Evolutionary conservation across 2,888 invertebrate genomes (phyloP), one percentile per base, ranked within the genome.

Genomic region (Drosophila cyrtoloma): DNA sequence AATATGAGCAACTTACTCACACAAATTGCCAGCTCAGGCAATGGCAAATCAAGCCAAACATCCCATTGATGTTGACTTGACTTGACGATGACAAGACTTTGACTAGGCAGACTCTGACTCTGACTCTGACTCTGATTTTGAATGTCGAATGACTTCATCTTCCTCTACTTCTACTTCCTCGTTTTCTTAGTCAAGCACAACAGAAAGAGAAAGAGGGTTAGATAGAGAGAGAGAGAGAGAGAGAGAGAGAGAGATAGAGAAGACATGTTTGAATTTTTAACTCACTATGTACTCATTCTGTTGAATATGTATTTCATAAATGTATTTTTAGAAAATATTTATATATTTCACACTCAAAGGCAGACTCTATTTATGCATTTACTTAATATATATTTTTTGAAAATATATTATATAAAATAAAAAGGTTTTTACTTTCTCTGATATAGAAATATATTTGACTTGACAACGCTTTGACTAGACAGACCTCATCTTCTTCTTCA

Each of bases 1-100:
- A 89, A 86, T 86, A 86, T 86, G 86, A 86, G 81, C 82, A 77
- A 84, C 88, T 88, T 86, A 70, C 70, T 73, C 58, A 61, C 67
- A 39, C 39, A 77, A 70, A 70, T 71, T 79, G 78, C 56, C 73
- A 65, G 35, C 60, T 56, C 61, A 44, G 70, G 73, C 79, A 76
- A 73, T 76, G 86, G 56, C 74, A 74, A 84, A 81, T 86, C 84
- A 81, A 71, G 76, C 42, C 56, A 65, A 75, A 75, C 26, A 44
- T 26, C 28, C 68, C 67, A 60, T 59, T 66, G 64, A 77, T 62
- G 77, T 73, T 70, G 75, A 71, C 79, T 78, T 73, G 53, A 66
- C 73, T 78, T 73, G 56, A 66, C 73, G 70, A 73, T 80, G 80
- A 79, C 80, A 74, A 73, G 80, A 74, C 79, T 71, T 61, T 67